Base-by-base conservation (phyloP, 2,797 vertebrate genomes). In the Valencia hispanica region DNA sequence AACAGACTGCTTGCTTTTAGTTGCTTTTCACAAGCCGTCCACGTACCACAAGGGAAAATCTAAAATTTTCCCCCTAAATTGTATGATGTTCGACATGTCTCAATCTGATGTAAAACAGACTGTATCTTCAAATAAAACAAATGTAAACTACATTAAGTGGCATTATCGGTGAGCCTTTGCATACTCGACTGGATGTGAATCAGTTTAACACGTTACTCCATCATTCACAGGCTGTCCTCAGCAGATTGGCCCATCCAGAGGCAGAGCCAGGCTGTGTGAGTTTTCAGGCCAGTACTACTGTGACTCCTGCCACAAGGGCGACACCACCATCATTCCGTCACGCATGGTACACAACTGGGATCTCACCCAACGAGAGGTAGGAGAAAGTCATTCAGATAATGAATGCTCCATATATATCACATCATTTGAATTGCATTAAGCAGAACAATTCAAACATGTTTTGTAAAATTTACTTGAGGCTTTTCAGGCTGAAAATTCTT, bases 271-370 rank as follows among this genome's bases (percentile, higher is more conserved):
- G 86, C 90, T 98, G 63, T 99, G 98, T 17, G 93, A 97, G 86
- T 99, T 96, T 92, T 97, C 98, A 0, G 96, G 97, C 17, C 96
- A 93, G 78, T 97, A 98, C 92, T 99, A 97, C 87, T 99, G 98
- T 0, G 96, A 97, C 70, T 91, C 91, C 87, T 99, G 98, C 93
- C 97, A 99, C 91, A 92, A 80, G 3, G 97, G 97, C 0, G 94
- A 98, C 68, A 90, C 90, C 70, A 94, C 85, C 0, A 89, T 99
- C 87, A 97, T 99, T 81, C 98, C 98, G 0, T 97, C 98, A 0
- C 96, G 97, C 74, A 93, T 99, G 93, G 95, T 99, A 85, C 98
- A 99, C 93, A 99, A 99, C 95, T 99, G 98, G 98, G 98, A 99
- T 71, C 93, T 99, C 43, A 85, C 79, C 0, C 94, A 94, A 34